Conservation (phyloP, 37 sponge, comb jelly and placozoan species). For the Mnemiopsis leidyi region DNA sequence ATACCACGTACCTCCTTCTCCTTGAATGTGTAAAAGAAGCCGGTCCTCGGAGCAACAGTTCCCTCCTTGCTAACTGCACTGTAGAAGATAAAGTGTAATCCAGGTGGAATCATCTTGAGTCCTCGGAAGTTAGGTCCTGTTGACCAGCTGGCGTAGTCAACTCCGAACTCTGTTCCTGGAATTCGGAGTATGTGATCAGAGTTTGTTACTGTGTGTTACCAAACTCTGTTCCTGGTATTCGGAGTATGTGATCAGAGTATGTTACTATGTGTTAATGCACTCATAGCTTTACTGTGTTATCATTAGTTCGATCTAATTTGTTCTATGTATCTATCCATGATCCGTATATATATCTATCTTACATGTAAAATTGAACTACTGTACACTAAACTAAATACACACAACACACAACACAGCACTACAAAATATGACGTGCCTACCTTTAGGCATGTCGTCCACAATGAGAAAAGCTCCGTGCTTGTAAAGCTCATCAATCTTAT, state of each 20-base stretch:
- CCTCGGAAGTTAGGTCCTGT: constrained; percentile 89
- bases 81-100: constrained; percentile 90
- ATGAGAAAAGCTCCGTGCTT: constrained; percentile 39
- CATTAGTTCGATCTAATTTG: too few relatives aligned
- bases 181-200: too few relatives aligned
- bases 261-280: too few relatives aligned
- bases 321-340: too few relatives aligned
- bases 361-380: too few relatives aligned
- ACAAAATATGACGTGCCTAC: background rate
- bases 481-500: constrained; percentile 35
- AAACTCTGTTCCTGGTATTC: too few relatives aligned
- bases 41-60: constrained; percentile 83
- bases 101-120: constrained; percentile 98
- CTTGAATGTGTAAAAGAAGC: constrained; percentile 89
- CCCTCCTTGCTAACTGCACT: constrained; percentile 85
- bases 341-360: too few relatives aligned
- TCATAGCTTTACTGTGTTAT: too few relatives aligned
- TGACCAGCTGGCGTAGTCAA: constrained; percentile 92
- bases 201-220: too few relatives aligned
- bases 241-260: too few relatives aligned
- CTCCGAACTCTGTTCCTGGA: constrained; percentile 85
- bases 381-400: too few relatives aligned
- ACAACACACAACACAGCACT: too few relatives aligned
- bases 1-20: constrained; percentile 74
- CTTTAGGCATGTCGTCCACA: constrained; percentile 59